Conservation (phyloP, 2,888 invertebrate genomes). For the Tiphia femorata region DNA sequence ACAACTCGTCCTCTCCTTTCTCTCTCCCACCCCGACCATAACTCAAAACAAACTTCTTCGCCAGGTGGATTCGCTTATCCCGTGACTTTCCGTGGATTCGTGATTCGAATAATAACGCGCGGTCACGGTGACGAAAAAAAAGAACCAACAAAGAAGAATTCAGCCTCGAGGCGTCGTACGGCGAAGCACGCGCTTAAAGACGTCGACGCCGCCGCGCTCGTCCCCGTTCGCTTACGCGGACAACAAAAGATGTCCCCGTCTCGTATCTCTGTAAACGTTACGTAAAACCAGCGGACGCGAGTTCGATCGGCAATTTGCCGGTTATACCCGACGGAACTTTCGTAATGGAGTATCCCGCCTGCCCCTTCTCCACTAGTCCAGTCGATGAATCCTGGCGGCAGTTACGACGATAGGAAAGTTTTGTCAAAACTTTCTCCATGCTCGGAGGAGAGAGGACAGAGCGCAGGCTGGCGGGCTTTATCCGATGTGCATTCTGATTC, state of each 20-base stretch:
- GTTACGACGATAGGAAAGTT: neutral
- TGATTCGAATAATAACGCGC: no score
- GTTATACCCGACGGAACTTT: conserved; percentile 24
- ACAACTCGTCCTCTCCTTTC: no score
- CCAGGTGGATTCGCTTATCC: no score
- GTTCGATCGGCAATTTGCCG: conserved; percentile 12
- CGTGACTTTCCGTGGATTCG: no score
- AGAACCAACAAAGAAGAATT: no score
- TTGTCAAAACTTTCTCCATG: conserved; percentile 11
- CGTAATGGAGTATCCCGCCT: conserved; percentile 6
- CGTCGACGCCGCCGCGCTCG: no score
- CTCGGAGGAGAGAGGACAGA: neutral
- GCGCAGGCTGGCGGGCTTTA: neutral
- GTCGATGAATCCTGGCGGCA: conserved; percentile 4
- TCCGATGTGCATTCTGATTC: conserved; percentile 5
- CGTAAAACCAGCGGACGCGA: neutral
- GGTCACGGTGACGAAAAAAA: no score
- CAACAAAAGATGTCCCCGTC: neutral
- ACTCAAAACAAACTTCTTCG: no score
- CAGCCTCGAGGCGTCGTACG: no score
- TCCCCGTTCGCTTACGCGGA: no score
- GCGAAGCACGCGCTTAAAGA: no score
- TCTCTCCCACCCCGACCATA: no score
- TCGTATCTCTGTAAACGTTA: neutral
- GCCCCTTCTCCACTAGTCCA: neutral